These are phyloP conservation scores for Diphyllodes magnificus DNA, from an alignment of 2,113 vertebrate species.

Conservation along the genomic window DNA sequence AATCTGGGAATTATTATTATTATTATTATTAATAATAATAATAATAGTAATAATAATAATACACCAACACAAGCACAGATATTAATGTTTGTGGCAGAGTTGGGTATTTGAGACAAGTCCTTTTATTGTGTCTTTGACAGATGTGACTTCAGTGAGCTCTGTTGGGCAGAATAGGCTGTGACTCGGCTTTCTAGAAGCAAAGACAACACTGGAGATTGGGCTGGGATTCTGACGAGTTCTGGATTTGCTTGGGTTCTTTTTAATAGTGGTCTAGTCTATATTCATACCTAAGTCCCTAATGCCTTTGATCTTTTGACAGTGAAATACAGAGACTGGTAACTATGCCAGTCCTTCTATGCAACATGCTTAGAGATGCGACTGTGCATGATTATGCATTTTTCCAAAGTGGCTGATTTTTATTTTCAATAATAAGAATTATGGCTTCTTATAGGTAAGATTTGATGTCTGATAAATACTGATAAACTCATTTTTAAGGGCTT, in stretches of 20 bases:
- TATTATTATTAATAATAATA: too few species aligned
- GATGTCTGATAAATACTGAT: not conserved
- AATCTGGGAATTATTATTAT: not conserved
- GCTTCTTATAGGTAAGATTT: not conserved
- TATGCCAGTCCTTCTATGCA: not conserved
- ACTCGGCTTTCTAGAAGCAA: not conserved
- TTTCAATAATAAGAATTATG: not conserved
- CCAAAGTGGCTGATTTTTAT: not conserved
- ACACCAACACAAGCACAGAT: not conserved
- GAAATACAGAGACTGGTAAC: not conserved
- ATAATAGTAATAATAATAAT: not conserved
- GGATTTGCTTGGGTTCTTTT: not conserved
- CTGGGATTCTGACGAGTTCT: not conserved
- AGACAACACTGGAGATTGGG: not conserved
- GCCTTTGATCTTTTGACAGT: not conserved
- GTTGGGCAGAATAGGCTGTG: not conserved
- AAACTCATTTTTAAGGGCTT: not conserved
- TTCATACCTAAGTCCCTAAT: not conserved
- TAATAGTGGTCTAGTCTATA: not conserved
- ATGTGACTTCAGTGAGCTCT: not conserved
- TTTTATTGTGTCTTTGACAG: not conserved
- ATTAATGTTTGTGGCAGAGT: not conserved
- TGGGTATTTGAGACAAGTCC: not conserved
- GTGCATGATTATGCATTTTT: not conserved
- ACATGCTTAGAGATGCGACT: not conserved